Evolutionary conservation across 1,140 invertebrate species (phyloP).

Genomic region (Solenopsis fugax): DNA sequence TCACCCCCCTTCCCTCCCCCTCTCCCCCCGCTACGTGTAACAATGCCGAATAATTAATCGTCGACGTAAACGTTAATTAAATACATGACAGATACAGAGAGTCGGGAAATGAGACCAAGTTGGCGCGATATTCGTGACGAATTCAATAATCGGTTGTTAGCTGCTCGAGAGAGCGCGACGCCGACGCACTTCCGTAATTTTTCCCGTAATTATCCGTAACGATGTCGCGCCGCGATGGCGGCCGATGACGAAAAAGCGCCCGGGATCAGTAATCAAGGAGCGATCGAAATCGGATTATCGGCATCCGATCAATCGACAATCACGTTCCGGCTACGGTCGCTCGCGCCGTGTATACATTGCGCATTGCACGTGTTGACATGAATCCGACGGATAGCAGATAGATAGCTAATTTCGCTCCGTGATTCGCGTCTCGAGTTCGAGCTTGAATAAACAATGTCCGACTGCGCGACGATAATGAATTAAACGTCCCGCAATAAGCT

Average conservation of each 20-base stretch:
- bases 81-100: conserved; percentile 54
- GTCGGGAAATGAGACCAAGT: conserved; percentile 15
- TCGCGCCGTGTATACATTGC: conserved; percentile 55
- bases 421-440: conserved; percentile 52
- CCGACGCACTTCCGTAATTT: conserved; percentile 40
- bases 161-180: conserved; percentile 21
- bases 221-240: conserved; percentile 1
- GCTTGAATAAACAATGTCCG: conserved; percentile 36
- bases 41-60: conserved; percentile 34
- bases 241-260: conserved; percentile 15
- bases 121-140: conserved; percentile 22
- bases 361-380: conserved; percentile 52
- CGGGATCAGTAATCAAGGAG: conserved; percentile 20
- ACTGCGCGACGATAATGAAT: conserved; percentile 16
- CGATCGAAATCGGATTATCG: conserved; percentile 62
- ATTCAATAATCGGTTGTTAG: conserved; percentile 19
- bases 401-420: conserved; percentile 59
- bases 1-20: not conserved
- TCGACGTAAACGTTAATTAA: conserved; percentile 48
- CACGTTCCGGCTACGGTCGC: conserved; percentile 29
- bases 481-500: conserved; percentile 25
- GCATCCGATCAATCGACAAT: conserved; percentile 61
- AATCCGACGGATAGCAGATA: conserved; percentile 48
- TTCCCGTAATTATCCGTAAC: conserved; percentile 16
- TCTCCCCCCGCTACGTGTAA: not conserved